Conservation (phyloP, 2,113 vertebrate genomes). For the Cinclus mexicanus region DNA sequence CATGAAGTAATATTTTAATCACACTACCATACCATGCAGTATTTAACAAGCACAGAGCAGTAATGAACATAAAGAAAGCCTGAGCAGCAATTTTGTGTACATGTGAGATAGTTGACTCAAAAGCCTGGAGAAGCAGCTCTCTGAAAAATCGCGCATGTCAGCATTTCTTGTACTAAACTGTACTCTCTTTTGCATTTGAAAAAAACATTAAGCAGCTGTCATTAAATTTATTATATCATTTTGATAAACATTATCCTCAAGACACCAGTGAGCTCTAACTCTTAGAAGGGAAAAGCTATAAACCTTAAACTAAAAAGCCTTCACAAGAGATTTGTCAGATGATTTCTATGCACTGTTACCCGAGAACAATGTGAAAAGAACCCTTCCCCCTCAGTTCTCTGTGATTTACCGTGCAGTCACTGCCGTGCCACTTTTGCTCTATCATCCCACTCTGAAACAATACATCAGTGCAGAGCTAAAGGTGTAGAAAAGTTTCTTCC, state of each 20-base stretch:
- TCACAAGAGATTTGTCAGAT: not conserved
- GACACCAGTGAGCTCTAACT: not conserved
- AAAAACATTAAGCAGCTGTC: not conserved
- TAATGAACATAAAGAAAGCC: not conserved
- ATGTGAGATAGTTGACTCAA: not conserved
- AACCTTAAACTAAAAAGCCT: not conserved
- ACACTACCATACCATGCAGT: not conserved
- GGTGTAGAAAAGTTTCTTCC: slow-evolving; percentile 1
- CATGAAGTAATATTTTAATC: not conserved
- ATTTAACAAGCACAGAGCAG: not conserved
- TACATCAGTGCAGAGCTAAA: not conserved
- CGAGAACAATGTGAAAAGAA: not conserved
- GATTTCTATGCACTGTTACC: not conserved
- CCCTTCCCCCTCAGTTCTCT: not conserved
- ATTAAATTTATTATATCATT: not conserved
- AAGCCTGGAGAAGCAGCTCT: not conserved
- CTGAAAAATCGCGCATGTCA: not conserved
- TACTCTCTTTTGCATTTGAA: not conserved
- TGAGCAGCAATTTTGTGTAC: not conserved
- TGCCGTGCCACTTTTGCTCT: not conserved
- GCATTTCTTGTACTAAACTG: not conserved
- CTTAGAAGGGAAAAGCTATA: not conserved
- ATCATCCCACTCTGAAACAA: not conserved
- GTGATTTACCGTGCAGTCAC: not conserved
- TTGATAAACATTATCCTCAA: not conserved